Base-by-base conservation (phyloP, 2,888 invertebrate genomes). In the Entomobrya multifasciata region DNA sequence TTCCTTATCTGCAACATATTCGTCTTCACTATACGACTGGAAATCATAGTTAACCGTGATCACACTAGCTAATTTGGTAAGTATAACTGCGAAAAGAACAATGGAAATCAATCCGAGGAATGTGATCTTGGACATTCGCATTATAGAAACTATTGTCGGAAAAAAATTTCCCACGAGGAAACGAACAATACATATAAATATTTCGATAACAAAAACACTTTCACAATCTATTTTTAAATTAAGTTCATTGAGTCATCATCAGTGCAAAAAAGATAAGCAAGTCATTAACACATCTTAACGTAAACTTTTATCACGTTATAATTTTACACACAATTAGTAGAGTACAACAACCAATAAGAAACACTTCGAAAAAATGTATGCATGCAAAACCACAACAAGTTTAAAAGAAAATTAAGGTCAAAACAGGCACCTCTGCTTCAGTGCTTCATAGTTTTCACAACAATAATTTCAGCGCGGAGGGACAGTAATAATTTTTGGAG, bases 21-120 rank as follows among this genome's bases (percentile, higher is more conserved):
- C 92, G 90, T 93, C 93, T 77, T 91, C 91, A 88, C 89, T 87
- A 81, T 92, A 89, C 91, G 60, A 92, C 91, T 67, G 49, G 25
- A 83, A 83, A 41, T 84, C 62, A 44, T 89, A 89, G 91, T 95
- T 94, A 67, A 95, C 94, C 90, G 94, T 94, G 90, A 96, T 94
- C 89, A 95, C 93, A 93, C 95, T 95, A 74, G 95, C 93, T 88
- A 96, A 94, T 93, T 95, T 95, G 27, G 95, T 95, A 91, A 95
- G 94, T 91, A 95, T 94, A 91, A 96, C 94, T 78, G 95, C 95
- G 72, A 95, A 92, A 91, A 95, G 93, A 90, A 96, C 92, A 91
- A 95, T 94, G 86, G 94, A 93, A 92, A 94, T 93, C 87, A 96
- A 92, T 86, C 95, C 92, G 88, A 95, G 93, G 88, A 95, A 92